phyloP scores from a whole-genome alignment of 2,888 invertebrate species.

The Pyrrhia umbra region DNA sequence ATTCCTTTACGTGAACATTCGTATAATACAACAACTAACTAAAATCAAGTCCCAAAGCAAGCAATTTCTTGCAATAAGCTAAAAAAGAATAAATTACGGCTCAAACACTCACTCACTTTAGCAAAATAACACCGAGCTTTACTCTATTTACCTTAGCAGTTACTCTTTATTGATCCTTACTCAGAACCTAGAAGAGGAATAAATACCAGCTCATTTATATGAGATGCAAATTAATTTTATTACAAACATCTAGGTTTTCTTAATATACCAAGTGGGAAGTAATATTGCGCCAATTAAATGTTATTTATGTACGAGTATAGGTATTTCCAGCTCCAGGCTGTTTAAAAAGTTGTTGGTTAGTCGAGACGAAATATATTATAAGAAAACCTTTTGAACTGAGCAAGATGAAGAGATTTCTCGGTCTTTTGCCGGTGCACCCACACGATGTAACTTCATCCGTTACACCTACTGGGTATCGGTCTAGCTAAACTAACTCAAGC shows the following conservation, averaged over 20 bases:
- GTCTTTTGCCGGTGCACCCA: not conserved
- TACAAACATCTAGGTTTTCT: conserved; percentile 6
- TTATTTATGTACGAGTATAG: conserved; percentile 6
- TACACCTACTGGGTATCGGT: no score
- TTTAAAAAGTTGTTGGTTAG: not conserved
- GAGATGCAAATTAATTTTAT: conserved; percentile 26
- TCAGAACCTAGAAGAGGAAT: not conserved
- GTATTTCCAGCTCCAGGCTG: conserved; percentile 12
- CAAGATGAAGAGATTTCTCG: not conserved
- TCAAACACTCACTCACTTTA: not conserved
- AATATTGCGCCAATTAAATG: conserved; percentile 27
- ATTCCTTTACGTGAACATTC: no score
- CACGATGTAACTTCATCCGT: no score
- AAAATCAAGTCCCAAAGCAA: no score
- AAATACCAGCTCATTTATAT: conserved; percentile 19
- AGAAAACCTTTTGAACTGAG: no score
- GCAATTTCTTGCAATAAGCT: no score
- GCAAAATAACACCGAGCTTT: not conserved
- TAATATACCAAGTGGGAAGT: conserved; percentile 8
- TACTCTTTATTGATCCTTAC: conserved; percentile 10
- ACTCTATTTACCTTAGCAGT: conserved; percentile 17
- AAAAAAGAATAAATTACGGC: no score
- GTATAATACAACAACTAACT: no score
- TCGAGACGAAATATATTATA: not conserved
- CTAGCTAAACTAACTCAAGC: no score